Evolutionary conservation across 2,888 invertebrate species (phyloP), one percentile per base, ranked within the genome.

Genomic region (Pachliopta kotzebuea): DNA sequence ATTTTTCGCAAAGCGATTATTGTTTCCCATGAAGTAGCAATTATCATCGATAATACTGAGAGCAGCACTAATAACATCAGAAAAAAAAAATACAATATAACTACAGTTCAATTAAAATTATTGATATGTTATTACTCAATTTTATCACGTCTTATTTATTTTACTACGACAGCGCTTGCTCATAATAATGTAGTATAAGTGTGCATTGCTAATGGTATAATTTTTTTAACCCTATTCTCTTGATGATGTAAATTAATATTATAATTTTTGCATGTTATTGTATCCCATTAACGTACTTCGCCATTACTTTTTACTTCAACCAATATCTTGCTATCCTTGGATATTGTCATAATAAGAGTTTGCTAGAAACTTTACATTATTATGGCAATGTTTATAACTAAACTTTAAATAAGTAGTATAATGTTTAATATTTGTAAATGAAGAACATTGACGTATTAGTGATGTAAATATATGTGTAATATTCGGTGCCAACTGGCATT

Each of bases 401-500:
- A 37, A 17, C 4, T 17, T 37, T 37, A 1, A 11, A 9, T 37
- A 37, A 37, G 17, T 37, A 14, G 11, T 14, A 45, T 45, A 45
- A 37, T 14, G 17, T 37, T 37, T 37, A 9, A 45, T 45, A 45
- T 26, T 23, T 42, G 54, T 14, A 29, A 57, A 31, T 57, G 52
- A 20, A 26, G 21, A 57, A 23, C 45, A n/a, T n/a, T 58, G 63
- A 21, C 57, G 57, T 63, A 59, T 50, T 26, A 26, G 52, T 56
- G 50, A 21, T 49, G 54, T 56, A 21, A 42, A 26, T 49, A 37
- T 56, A n/a, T 52, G 11, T 52, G 11, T 21, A 11, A 63, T 37
- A 29, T 52, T 53, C 29, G 49, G 69, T 71, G 75, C 72, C 75
- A 75, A 71, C 68, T 73, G 72, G 72, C 72, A 73, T 66, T 66